Base-by-base conservation (phyloP, 2,113 vertebrate genomes). In the Ondatra zibethicus region DNA sequence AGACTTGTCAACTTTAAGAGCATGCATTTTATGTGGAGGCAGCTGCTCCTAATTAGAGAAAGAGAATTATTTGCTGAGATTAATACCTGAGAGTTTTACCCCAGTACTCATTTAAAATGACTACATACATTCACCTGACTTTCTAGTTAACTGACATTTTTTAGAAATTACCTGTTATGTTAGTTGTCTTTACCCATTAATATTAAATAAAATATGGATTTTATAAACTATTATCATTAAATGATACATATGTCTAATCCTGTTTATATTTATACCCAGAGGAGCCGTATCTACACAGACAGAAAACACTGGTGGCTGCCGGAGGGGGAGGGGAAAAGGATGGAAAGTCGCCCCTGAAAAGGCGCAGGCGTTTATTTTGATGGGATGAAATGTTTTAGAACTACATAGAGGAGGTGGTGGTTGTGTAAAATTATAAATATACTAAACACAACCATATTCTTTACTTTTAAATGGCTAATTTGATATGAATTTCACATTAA, bases 151-250 rank as follows among this genome's bases (percentile, higher is more conserved):
- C 5, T 61, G 39, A 45, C 4, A 42, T 36, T 52, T 89, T 89
- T 92, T 58, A 50, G 16, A 93, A 68, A 13, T 5, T 77, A 63
- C 14, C 66, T 92, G 86, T 50, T 72, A 86, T 17, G 42, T 29
- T 89, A 92, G 55, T 75, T 86, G 50, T 21, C 11, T 78, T 95
- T 68, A 31, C 19, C 36, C 29, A 86, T 42, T 36, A 88, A 84
- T 66, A 73, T 72, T 58, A 91, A 90, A 90, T 58, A 91, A 90
- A 90, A 81, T 36, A 61, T 58, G 17, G 55, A 14, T 88, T 95
- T 66, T 85, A 90, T 1, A 80, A 94, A 91, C 10, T 76, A 88
- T 7, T 88, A 36, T 73, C 25, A 91, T 55, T 70, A 61, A 29
- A 45, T 45, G 45, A 45, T 45, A 33, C 39, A 47, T 52, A 55